Evolutionary conservation across 2,888 invertebrate genomes (phyloP), one percentile per base, ranked within the genome.

Genomic region (Gasteruption jaculator): DNA sequence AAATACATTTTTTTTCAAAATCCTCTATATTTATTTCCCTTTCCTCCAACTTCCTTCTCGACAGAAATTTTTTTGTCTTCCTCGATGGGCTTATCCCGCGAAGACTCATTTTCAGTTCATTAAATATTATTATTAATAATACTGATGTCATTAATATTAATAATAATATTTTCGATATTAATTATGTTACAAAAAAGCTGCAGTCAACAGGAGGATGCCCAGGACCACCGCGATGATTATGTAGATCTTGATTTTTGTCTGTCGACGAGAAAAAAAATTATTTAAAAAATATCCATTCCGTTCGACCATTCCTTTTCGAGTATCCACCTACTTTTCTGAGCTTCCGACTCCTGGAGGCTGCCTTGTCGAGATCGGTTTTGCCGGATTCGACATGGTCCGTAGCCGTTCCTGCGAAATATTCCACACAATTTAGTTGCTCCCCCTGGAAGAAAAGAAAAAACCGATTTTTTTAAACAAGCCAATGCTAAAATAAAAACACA

Each of bases 401-500:
- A 12, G 83, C 81, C 58, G 74, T 75, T 60, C 75, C 73, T 50
- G 83, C 82, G 71, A 77, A 82, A 73, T 78, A 80, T 72, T 82
- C 82, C 40, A 83, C 78, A 57, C 78, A 77, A 65, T 82, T 80
- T 43, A 84, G 60, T 55, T 78, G 74, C 48, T 82, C 83, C 68
- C 82, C 81, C 82, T 84, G 65, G 38, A 73, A 72, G 46, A 40
- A 21, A 21, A n/a, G 4, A 16, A 30, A 15, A 30, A 5, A 14
- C 12, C 6, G n/a, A 5, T 27, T 14, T 11, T 5, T 5, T 5
- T 11, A n/a, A 27, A 27, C 11, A 11, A 11, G 7, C 5, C 5
- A n/a, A 11, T n/a, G n/a, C 12, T 27, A 27, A n/a, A 27, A 11
- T 27, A 5, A 27, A 27, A 11, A 5, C n/a, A 49, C 47, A 41